Conservation (phyloP, 1,140 invertebrate species). For the Papilio machaon region DNA sequence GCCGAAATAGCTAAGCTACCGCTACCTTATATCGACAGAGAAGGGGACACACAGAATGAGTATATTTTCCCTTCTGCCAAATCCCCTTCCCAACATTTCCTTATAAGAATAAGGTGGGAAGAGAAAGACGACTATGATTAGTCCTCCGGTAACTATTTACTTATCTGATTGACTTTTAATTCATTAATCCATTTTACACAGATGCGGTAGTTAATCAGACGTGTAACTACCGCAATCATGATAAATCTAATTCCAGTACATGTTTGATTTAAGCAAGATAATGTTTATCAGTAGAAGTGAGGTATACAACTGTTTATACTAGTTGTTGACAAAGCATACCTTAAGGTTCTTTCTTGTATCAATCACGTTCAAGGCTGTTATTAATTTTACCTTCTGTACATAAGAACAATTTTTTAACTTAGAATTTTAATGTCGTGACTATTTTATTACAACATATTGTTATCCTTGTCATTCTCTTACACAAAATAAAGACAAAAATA, state of each 20-base stretch:
- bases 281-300: not conserved
- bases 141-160: too few species aligned
- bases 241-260: not conserved
- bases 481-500: too few species aligned
- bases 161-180: not conserved
- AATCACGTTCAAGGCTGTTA: conserved; percentile 22
- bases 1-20: too few species aligned
- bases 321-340: not conserved
- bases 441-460: too few species aligned
- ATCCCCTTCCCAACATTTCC: too few species aligned
- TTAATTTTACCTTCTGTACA: not conserved
- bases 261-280: not conserved
- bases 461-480: too few species aligned
- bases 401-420: not conserved
- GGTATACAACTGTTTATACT: not conserved
- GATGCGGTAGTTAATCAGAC: not conserved
- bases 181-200: conserved; percentile 6
- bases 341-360: conserved; percentile 11
- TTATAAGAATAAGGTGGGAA: too few species aligned
- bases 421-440: too few species aligned
- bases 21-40: too few species aligned
- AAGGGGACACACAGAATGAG: too few species aligned
- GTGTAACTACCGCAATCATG: not conserved
- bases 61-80: too few species aligned
- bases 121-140: too few species aligned